Base-by-base conservation (phyloP, 2,113 vertebrate species). In the Pterocles gutturalis region DNA sequence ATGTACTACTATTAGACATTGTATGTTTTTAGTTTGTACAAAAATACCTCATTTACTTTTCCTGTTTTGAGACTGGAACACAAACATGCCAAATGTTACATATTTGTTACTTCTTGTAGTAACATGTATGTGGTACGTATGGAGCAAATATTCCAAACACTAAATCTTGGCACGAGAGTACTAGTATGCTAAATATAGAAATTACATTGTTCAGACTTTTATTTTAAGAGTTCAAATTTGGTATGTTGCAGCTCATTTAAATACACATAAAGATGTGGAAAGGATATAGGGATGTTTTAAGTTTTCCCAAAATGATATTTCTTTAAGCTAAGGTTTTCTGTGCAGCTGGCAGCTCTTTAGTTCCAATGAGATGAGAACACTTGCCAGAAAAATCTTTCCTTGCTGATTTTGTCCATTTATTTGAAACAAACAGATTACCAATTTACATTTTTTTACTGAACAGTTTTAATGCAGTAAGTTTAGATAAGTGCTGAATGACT, bases 121-220 rank as follows among this genome's bases (percentile, higher is more conserved):
- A 89, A 84, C 72, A 60, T 65, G 75, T 81, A 83, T 93, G 87
- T 85, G 61, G 65, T 89, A 87, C 0, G 13, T 64, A 85, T 75
- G 70, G 62, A 91, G 84, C 53, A 96, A 82, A 91, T 91, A 85
- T 45, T 69, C 61, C 41, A 71, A 89, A 89, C 84, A 62, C 54
- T 58, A 57, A 81, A 75, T 86, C 34, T 83, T 94, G 90, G 93
- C 83, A 18, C 81, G 28, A 45, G 36, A 64, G 36, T 67, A 24
- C 51, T 54, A 49, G 14, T 60, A 45, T 34, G 62, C 83, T 94
- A 93, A 96, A 89, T 90, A 95, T 79, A 90, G 79, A 64, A 62
- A 90, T 78, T 34, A 66, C 24, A 81, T 95, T 94, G 79, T 95
- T 96, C 84, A 85, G 77, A 70, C 31, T 83, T 89, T 75, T 84